phyloP scores from a whole-genome alignment of 2,113 vertebrate genomes.

The Sinocyclocheilus grahami region DNA sequence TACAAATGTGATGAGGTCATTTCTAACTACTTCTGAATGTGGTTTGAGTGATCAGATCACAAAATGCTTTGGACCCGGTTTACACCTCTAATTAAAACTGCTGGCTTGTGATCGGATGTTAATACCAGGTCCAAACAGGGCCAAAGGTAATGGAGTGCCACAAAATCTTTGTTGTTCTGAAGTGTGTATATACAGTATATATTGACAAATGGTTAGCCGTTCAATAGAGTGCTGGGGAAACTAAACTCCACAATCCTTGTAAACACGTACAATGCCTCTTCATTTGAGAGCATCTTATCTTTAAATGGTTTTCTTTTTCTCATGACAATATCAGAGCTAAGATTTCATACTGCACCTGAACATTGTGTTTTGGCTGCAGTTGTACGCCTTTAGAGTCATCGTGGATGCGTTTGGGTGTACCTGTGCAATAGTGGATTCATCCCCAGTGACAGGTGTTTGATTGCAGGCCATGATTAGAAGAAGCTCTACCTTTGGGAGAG shows the following conservation, averaged over 20 bases:
- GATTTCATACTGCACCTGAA: background rate
- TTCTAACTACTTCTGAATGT: background rate
- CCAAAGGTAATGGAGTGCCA: background rate
- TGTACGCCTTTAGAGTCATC: constrained; percentile 57
- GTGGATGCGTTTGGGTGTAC: constrained; percentile 72
- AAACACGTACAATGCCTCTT: background rate
- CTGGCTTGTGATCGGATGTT: background rate
- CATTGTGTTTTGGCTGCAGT: constrained; percentile 17
- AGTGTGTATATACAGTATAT: background rate
- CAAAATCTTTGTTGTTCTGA: background rate
- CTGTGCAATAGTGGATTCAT: constrained; percentile 76
- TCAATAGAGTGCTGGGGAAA: background rate
- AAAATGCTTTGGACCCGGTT: background rate
- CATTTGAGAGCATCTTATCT: constrained; percentile 17
- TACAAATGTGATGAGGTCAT: background rate
- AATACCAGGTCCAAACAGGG: background rate
- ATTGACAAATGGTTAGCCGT: background rate
- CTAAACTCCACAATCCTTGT: background rate
- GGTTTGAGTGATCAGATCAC: background rate
- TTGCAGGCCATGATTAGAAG: constrained; percentile 76
- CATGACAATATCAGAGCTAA: background rate
- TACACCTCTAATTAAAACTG: background rate
- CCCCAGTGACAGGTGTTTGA: constrained; percentile 77
- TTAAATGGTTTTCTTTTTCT: constrained; percentile 18
- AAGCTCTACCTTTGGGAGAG: constrained; percentile 70